Base-by-base conservation (phyloP, 2,888 invertebrate genomes). In the Mythimna pallens region DNA sequence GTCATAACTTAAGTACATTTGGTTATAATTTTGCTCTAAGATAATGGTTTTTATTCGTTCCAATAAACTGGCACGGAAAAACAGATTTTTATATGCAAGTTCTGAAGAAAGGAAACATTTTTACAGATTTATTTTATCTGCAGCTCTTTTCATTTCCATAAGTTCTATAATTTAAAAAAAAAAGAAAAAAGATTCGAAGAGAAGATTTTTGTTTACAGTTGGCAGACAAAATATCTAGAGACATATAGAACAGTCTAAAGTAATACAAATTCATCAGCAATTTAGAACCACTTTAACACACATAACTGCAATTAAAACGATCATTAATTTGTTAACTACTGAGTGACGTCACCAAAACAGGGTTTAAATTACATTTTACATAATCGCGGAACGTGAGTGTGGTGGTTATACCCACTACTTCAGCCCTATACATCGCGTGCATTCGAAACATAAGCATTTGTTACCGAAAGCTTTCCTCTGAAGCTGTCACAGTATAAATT, bases 401-500 rank as follows among this genome's bases (percentile, higher is more conserved):
- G 57, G 20, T 52, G 43, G 43, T 40, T 58, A 55, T 70, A 76
- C 20, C 57, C 70, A 63, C 61, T 67, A 64, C 76, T 73, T 70
- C n/a, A 25, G 77, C 78, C 80, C 89, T 75, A 77, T 88, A 90
- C 90, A 91, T 95, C 91, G 94, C 95, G 94, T 95, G 95, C 93
- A 92, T 92, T 90, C 89, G 90, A 90, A 93, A 92, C 93, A 92
- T 93, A 92, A 94, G 91, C 93, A 95, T 94, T 95, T 94, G 93
- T 95, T 93, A 94, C 92, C 93, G 89, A 94, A 95, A 94, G 94
- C 94, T 93, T 92, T 93, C 93, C 93, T 93, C 91, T 91, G 91
- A 88, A 90, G 90, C 92, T 95, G 95, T 95, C 96, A 93, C 91
- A 89, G 91, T 90, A 91, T 92, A 95, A 95, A 95, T 95, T 94